Conservation (phyloP, 2,113 vertebrate species). For the Turdus rufiventris region DNA sequence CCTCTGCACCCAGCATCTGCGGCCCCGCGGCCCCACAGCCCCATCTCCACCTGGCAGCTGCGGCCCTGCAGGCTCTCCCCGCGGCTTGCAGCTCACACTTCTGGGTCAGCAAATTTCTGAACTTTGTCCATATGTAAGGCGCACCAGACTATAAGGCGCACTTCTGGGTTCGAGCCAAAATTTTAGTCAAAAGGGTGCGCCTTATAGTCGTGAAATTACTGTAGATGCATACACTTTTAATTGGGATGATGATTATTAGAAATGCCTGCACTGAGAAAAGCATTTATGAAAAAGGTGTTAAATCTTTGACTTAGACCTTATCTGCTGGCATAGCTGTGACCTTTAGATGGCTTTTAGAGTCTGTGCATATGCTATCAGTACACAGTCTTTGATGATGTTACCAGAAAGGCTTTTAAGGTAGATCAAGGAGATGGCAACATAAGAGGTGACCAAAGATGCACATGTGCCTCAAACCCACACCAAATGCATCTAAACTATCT, state of each 20-base stretch:
- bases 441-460: background rate
- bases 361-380: background rate
- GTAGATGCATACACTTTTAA: background rate
- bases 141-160: too few species aligned
- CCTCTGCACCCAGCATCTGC: too few species aligned
- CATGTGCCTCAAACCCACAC: background rate
- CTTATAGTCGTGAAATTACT: too few species aligned
- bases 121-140: too few species aligned
- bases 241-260: background rate
- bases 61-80: too few species aligned
- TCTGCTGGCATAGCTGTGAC: background rate
- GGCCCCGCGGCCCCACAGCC: too few species aligned
- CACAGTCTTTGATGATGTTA: background rate
- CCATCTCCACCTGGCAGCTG: too few species aligned
- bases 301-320: background rate
- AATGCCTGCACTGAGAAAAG: background rate
- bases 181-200: too few species aligned
- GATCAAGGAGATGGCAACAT: background rate
- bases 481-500: background rate
- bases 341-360: background rate
- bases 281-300: background rate
- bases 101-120: too few species aligned
- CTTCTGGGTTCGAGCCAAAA: too few species aligned
- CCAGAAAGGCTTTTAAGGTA: background rate
- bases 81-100: too few species aligned